Percentiles rank a stretch among this genome's conserved stretches.
Evolutionary conservation across 2,797 vertebrate genomes (phyloP).

Genomic region (Gambusia yucatana): DNA sequence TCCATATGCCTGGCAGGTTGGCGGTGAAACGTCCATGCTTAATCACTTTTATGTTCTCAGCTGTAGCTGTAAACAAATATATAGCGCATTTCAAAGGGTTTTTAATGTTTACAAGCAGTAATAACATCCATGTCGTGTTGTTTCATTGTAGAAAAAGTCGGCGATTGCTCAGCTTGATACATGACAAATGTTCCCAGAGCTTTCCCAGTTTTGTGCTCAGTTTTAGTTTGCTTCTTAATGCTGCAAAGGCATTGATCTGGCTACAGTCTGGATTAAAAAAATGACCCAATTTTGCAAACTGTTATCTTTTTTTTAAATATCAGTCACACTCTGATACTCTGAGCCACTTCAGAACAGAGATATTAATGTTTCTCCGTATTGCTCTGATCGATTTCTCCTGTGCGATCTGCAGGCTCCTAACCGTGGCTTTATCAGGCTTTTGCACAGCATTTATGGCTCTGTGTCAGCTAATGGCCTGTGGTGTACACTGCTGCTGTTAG

Average conservation of each 20-base stretch:
- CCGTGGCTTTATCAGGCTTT: conserved; percentile 73
- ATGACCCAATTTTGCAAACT: neutral
- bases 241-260: neutral
- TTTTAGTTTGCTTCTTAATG: neutral
- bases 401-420: conserved; percentile 55
- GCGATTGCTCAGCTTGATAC: neutral
- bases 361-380: conserved; percentile 59
- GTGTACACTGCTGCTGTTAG: conserved; percentile 69
- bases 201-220: neutral
- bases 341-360: conserved; percentile 32
- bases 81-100: neutral
- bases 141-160: neutral
- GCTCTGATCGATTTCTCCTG: conserved; percentile 74
- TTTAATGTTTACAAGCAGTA: neutral
- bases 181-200: neutral
- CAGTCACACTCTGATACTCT: conserved; percentile 1
- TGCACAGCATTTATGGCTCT: conserved; percentile 73
- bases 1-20: neutral
- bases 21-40: neutral
- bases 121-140: neutral
- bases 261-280: neutral
- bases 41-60: neutral
- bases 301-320: conserved; percentile 8
- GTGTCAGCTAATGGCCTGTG: conserved; percentile 69
- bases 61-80: conserved; percentile 1